Conservation (phyloP, 2,888 invertebrate genomes). For the Eupsilia transversa region DNA sequence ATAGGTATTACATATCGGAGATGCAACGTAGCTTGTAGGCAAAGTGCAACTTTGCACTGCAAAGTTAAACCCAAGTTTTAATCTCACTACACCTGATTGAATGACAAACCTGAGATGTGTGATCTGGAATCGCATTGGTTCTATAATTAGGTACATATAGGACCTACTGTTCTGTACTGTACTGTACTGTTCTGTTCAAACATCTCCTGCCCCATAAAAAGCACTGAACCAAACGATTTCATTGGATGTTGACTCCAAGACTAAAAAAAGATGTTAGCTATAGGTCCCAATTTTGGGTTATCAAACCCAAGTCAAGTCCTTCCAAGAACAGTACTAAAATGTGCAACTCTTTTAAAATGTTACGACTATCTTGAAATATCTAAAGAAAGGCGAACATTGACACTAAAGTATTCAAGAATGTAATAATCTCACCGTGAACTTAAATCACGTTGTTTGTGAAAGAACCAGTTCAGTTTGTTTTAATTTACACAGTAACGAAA, state of each 20-base stretch:
- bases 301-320: background rate
- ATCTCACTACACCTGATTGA: background rate
- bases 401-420: background rate
- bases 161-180: too few relatives aligned
- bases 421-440: background rate
- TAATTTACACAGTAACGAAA: background rate
- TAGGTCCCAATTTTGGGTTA: background rate
- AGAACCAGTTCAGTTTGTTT: conserved; percentile 9
- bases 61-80: background rate
- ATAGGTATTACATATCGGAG: background rate
- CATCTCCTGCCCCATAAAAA: background rate
- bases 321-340: background rate
- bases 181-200: background rate
- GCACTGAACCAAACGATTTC: background rate
- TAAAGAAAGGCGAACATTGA: background rate
- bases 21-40: background rate
- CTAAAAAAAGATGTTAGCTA: background rate
- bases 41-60: too few relatives aligned
- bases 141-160: background rate
- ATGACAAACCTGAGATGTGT: background rate
- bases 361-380: background rate
- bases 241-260: background rate
- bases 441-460: background rate
- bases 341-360: background rate
- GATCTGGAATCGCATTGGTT: background rate